Evolutionary conservation across 53 echinoderm and acorn worm genomes (phyloP).

Genomic region (Apostichopus leukothele): DNA sequence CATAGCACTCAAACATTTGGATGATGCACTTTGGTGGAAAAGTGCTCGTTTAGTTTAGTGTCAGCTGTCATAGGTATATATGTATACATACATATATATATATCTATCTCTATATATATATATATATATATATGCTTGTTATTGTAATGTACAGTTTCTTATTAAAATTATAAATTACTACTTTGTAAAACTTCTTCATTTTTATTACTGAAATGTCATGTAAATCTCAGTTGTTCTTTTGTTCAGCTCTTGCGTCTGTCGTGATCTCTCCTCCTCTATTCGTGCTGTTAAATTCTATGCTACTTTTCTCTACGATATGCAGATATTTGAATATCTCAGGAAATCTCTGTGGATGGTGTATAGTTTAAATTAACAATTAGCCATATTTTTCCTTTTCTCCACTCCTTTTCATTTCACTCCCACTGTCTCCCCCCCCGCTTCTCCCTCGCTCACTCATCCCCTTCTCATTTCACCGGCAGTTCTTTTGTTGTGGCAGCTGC

Average conservation of each 20-base stretch:
- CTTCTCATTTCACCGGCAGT: too few relatives aligned
- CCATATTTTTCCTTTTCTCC: too few relatives aligned
- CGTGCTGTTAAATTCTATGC: conserved; percentile 3
- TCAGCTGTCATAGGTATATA: conserved; percentile 17
- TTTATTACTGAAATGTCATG: conserved; percentile 39
- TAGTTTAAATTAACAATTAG: background rate
- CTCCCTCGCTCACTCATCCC: too few relatives aligned
- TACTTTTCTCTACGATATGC: conserved; percentile 14
- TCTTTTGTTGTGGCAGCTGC: too few relatives aligned
- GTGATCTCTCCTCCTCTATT: background rate
- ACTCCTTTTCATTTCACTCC: too few relatives aligned
- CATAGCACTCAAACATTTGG: too few relatives aligned
- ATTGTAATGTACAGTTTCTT: conserved; percentile 41
- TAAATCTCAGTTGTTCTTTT: conserved; percentile 8
- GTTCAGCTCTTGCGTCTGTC: background rate
- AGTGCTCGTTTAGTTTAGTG: background rate
- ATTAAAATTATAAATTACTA: conserved; percentile 18
- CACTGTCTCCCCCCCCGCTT: too few relatives aligned
- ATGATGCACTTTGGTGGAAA: background rate
- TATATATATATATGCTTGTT: conserved; percentile 10
- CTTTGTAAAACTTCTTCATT: conserved; percentile 41
- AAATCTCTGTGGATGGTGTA: conserved; percentile 12
- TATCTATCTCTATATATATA: conserved; percentile 1
- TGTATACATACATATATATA: background rate
- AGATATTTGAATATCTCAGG: conserved; percentile 26